phyloP scores from a whole-genome alignment of 2,797 vertebrate species.

The Crenuchus spilurus region DNA sequence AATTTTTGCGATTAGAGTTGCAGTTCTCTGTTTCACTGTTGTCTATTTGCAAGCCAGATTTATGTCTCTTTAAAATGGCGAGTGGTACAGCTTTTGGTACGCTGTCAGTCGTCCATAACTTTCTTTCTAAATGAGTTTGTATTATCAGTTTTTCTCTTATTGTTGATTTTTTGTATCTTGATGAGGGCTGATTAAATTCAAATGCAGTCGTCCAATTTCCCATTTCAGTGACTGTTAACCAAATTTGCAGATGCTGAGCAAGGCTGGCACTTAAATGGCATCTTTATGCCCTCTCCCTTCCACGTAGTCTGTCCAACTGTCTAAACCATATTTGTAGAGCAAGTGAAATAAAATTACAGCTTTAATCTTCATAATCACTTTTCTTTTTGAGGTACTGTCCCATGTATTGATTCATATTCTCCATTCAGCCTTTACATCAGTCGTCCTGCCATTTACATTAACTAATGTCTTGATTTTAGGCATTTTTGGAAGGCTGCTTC shows the following conservation, averaged over 20 bases:
- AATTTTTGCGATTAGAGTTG: neutral
- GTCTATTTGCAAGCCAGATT: conserved; percentile 25
- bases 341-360: too few relatives aligned
- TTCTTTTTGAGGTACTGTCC: too few relatives aligned
- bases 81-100: conserved; percentile 23
- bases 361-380: too few relatives aligned
- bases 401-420: too few relatives aligned
- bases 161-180: conserved; percentile 13
- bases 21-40: neutral
- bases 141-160: conserved; percentile 15
- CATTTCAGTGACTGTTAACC: neutral
- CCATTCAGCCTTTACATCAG: too few relatives aligned
- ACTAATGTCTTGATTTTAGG: too few relatives aligned
- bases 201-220: neutral
- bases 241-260: neutral
- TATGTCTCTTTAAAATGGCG: conserved; percentile 37
- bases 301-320: too few relatives aligned
- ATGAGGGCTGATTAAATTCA: conserved; percentile 15
- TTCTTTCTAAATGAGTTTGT: conserved; percentile 5
- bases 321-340: too few relatives aligned
- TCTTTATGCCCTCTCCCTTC: too few relatives aligned
- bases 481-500: too few relatives aligned
- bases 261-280: too few relatives aligned
- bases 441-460: too few relatives aligned
- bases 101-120: conserved; percentile 20